phyloP scores from a whole-genome alignment of 2,113 vertebrate genomes.

The Holacanthus passer region DNA sequence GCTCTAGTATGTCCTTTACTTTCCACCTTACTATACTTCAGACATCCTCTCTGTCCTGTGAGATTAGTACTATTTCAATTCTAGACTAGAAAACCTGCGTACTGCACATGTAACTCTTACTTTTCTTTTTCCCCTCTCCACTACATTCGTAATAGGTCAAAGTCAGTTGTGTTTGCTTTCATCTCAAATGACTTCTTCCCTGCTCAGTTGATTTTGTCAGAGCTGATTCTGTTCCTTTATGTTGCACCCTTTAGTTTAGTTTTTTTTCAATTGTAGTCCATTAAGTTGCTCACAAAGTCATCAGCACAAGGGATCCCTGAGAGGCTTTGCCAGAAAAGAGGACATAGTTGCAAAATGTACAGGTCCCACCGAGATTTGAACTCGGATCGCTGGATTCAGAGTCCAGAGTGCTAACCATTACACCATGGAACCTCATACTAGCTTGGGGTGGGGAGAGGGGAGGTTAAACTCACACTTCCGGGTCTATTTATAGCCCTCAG shows the following conservation, averaged over 20 bases:
- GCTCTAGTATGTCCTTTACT: background rate
- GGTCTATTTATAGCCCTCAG: slow-evolving; percentile 26
- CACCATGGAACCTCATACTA: slow-evolving; percentile 68
- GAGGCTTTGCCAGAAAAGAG: background rate
- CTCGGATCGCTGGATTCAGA: slow-evolving; percentile 87
- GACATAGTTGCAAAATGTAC: fast-evolving
- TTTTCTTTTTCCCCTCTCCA: too few species aligned
- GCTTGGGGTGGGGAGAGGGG: fast-evolving
- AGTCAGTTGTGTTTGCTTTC: background rate
- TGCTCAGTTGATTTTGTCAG: background rate
- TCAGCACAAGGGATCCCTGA: background rate
- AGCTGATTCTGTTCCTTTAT: background rate
- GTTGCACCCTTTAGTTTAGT: background rate
- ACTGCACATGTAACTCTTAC: background rate
- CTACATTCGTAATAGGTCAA: background rate
- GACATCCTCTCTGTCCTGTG: background rate
- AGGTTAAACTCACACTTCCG: fast-evolving
- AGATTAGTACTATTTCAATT: background rate
- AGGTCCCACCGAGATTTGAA: slow-evolving; percentile 85
- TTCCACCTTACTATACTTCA: background rate
- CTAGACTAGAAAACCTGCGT: background rate
- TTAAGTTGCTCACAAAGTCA: background rate
- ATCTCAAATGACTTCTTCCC: background rate
- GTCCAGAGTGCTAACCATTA: slow-evolving; percentile 89
- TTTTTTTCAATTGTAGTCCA: background rate